Percentiles rank a stretch among this genome's conserved stretches.
Evolutionary conservation across 2,797 vertebrate genomes (phyloP).

Genomic region (Gouania willdenowi): DNA sequence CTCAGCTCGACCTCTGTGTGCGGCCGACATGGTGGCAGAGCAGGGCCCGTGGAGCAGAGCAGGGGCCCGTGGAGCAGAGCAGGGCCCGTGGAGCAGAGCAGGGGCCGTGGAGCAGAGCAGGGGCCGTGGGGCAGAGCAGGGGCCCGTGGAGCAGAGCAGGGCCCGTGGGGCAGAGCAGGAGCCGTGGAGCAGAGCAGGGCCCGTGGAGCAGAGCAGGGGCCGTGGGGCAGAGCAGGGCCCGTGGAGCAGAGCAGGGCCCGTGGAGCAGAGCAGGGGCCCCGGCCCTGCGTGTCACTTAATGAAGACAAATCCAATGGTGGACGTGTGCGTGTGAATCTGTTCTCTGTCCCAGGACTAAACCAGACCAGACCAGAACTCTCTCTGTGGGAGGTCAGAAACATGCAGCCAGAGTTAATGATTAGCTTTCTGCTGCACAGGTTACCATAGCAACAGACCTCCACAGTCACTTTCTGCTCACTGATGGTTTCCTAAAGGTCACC

Average conservation of each 20-base stretch:
- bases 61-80: slow-evolving; percentile 17
- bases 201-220: slow-evolving; percentile 20
- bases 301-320: too few relatives aligned
- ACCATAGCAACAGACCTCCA: background rate
- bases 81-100: too few relatives aligned
- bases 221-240: too few relatives aligned
- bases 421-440: slow-evolving; percentile 33
- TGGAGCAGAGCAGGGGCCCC: slow-evolving; percentile 31
- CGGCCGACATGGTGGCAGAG: slow-evolving; percentile 40
- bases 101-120: slow-evolving; percentile 29
- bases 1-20: too few relatives aligned
- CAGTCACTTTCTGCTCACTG: too few relatives aligned
- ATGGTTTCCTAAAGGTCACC: too few relatives aligned
- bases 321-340: too few relatives aligned
- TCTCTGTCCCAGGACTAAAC: too few relatives aligned
- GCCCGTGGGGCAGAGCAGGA: too few relatives aligned
- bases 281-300: too few relatives aligned
- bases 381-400: slow-evolving; percentile 49
- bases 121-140: slow-evolving; percentile 19
- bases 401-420: slow-evolving; percentile 73
- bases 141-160: slow-evolving; percentile 18
- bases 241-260: slow-evolving; percentile 2
- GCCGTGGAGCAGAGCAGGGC: slow-evolving; percentile 31
- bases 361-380: background rate
- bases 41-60: slow-evolving; percentile 22